Evolutionary conservation across 2,797 vertebrate species (phyloP).

Genomic region (Taenioides sp.): DNA sequence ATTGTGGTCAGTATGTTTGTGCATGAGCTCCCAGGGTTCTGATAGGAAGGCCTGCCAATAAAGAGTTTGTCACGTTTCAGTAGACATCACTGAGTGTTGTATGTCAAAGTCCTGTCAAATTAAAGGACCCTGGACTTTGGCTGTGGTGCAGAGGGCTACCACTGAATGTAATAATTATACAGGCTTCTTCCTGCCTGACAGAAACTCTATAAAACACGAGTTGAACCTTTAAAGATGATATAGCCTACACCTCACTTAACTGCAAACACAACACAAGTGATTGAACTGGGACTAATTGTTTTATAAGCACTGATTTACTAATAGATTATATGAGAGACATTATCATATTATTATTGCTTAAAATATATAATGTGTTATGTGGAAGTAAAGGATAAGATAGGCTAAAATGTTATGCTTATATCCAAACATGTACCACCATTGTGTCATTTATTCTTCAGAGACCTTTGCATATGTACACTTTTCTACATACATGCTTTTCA

Average conservation of each 20-base stretch:
- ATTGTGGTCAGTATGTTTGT: conserved; percentile 60
- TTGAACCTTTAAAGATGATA: conserved; percentile 28
- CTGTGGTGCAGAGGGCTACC: conserved; percentile 54
- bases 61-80: conserved; percentile 70
- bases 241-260: conserved; percentile 13
- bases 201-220: conserved; percentile 41
- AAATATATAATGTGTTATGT: background rate
- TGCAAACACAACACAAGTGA: conserved; percentile 12
- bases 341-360: background rate
- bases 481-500: background rate
- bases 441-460: background rate
- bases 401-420: background rate
- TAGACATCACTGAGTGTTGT: conserved; percentile 52
- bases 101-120: conserved; percentile 70
- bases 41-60: conserved; percentile 68
- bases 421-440: background rate
- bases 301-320: conserved; percentile 3
- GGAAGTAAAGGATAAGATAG: background rate
- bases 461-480: background rate
- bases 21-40: conserved; percentile 55
- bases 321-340: too few species aligned
- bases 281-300: conserved; percentile 27
- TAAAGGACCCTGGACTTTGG: conserved; percentile 71
- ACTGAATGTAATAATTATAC: conserved; percentile 74
- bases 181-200: conserved; percentile 51